Conservation (phyloP, 2,113 vertebrate genomes). For the Sinosuthora webbiana region DNA sequence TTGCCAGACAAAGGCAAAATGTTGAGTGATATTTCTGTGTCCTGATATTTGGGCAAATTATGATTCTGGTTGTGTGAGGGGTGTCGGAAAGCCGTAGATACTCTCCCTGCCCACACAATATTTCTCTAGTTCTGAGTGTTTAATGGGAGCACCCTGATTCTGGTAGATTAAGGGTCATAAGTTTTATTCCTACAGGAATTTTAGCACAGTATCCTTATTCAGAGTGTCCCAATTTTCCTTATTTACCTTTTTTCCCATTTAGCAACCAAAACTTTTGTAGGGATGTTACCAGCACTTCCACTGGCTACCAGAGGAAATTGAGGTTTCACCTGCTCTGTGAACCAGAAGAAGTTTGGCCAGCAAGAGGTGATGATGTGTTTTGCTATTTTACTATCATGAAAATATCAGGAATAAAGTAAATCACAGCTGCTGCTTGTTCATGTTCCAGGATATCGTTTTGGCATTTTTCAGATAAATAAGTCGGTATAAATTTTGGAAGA, state of each 20-base stretch:
- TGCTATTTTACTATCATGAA: background rate
- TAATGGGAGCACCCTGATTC: background rate
- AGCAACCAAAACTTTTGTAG: background rate
- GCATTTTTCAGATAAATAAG: background rate
- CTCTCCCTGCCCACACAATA: background rate
- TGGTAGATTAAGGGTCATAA: background rate
- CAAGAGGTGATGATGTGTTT: background rate
- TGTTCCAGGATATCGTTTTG: background rate
- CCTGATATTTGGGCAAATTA: background rate
- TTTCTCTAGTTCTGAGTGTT: background rate
- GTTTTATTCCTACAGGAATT: background rate
- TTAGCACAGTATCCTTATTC: background rate
- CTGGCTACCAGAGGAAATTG: background rate
- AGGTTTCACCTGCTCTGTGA: background rate
- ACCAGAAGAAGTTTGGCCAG: background rate
- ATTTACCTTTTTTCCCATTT: background rate
- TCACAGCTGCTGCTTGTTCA: background rate
- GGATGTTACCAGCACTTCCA: accelerated
- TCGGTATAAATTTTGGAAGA: background rate
- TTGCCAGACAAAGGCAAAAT: background rate
- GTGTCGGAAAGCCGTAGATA: background rate
- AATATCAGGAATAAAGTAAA: background rate
- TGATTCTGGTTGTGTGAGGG: background rate
- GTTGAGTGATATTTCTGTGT: background rate
- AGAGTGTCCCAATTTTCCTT: background rate